These are phyloP conservation scores for Cylindroiulus punctatus DNA, from an alignment of 2,888 invertebrate genomes.

Conservation along the genomic window DNA sequence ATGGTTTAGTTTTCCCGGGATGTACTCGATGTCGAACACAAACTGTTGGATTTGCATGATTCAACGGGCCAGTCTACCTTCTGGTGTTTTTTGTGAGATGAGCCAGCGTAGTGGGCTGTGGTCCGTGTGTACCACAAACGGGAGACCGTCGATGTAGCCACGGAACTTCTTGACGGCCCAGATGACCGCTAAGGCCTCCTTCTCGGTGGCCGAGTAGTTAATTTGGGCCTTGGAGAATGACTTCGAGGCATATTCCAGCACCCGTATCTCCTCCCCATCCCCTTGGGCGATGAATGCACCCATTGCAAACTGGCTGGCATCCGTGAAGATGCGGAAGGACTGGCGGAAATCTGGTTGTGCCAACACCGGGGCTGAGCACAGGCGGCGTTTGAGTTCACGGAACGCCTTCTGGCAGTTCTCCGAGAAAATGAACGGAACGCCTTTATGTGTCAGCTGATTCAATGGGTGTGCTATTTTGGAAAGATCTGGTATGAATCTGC, in stretches of 20 bases:
- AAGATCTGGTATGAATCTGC: too few species aligned
- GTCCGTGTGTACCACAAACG: background rate
- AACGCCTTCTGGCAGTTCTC: background rate
- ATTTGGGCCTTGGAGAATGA: background rate
- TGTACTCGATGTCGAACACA: too few species aligned
- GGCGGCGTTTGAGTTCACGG: background rate
- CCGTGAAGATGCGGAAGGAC: background rate
- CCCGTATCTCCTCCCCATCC: background rate
- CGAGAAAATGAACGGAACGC: too few species aligned
- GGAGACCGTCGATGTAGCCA: background rate
- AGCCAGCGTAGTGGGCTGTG: background rate
- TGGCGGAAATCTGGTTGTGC: background rate
- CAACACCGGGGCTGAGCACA: background rate
- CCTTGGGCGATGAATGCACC: slow-evolving; percentile 53
- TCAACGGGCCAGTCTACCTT: too few species aligned
- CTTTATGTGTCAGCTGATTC: too few species aligned
- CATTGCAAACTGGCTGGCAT: slow-evolving; percentile 30
- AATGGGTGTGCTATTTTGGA: too few species aligned
- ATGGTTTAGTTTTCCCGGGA: too few species aligned
- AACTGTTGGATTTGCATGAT: too few species aligned
- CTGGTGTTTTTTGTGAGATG: too few species aligned
- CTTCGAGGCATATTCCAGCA: background rate
- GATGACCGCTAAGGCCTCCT: background rate
- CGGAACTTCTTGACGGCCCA: background rate
- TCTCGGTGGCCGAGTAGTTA: background rate